Base-by-base conservation (phyloP, 2,797 vertebrate genomes). In the Sebastiscus tertius region DNA sequence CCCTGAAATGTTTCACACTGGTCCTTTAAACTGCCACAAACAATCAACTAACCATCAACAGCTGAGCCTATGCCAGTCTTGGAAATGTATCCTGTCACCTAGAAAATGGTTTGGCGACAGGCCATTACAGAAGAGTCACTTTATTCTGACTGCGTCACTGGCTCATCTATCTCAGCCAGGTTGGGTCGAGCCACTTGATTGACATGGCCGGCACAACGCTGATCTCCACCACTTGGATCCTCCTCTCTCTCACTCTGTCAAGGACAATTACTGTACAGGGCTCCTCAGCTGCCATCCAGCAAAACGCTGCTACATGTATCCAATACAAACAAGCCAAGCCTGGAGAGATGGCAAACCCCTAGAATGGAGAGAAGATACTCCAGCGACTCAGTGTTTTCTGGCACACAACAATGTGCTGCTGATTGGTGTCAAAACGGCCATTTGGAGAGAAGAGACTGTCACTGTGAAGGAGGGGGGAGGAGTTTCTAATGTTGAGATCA, bases 101-200 rank as follows among this genome's bases (percentile, higher is more conserved):
- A 77, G 83, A 93, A 93, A 92, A 91, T 87, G 59, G 77, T 81
- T 20, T 60, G 76, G 85, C 46, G 88, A 95, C 93, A 92, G 90
- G 84, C 88, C 90, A 94, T 95, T 95, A 94, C 82, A 88, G 89
- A 90, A 79, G 86, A 90, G 89, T 86, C 88, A 72, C 87, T 93
- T 90, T 80, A 90, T 90, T 93, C 81, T 58, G 77, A 74, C 82
- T 79, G 85, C 33, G 62, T 89, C 87, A 87, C 76, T 24, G 68
- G 77, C 77, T 84, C 92, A 89, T 89, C 81, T 56, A 49, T 80
- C 73, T 82, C 61, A 42, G 79, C 62, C 60, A 1, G n/a, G 76
- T 73, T 79, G 82, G 65, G 59, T 75, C 24, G 59, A 81, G 84
- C 67, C 81, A 66, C 69, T 75, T 92, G 91, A 93, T 88, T 92